Percentiles rank a stretch among this genome's conserved stretches.
Conservation (phyloP, 2,113 vertebrate genomes). For the Gymnorhina tibicen region DNA sequence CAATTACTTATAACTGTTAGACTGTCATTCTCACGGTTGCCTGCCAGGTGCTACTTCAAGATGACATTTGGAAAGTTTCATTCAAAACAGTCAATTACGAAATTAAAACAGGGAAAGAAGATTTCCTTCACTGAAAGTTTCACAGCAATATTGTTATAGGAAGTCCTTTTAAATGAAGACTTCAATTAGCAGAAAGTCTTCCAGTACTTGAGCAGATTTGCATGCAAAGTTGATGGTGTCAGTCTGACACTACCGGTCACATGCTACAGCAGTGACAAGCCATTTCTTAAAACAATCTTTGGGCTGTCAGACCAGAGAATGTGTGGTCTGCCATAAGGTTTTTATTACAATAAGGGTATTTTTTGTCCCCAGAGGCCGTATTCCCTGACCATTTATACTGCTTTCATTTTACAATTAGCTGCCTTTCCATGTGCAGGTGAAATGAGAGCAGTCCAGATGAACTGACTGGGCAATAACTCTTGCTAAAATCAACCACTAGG, state of each 20-base stretch:
- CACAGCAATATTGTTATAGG: background rate
- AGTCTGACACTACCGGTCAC: background rate
- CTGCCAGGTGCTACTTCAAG: background rate
- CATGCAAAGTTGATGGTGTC: background rate
- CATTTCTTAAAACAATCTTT: background rate
- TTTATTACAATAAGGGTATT: background rate
- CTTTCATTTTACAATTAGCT: background rate
- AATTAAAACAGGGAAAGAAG: background rate
- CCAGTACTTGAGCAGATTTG: background rate
- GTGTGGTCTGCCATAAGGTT: background rate
- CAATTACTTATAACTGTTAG: background rate
- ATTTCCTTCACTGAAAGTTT: background rate
- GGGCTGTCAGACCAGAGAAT: background rate
- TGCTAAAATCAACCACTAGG: background rate
- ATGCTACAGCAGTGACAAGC: background rate
- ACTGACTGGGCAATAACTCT: background rate
- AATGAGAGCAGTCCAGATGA: background rate
- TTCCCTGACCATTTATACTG: background rate
- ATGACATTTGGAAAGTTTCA: background rate
- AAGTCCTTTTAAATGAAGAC: background rate
- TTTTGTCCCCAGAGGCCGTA: background rate
- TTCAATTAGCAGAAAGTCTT: background rate
- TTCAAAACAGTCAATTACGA: background rate
- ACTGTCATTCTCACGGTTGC: background rate
- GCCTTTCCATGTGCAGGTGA: fast-evolving